Percentiles rank a stretch among this genome's conserved stretches.
Evolutionary conservation across 2,113 vertebrate species (phyloP).

Genomic region (Piaya cayana): DNA sequence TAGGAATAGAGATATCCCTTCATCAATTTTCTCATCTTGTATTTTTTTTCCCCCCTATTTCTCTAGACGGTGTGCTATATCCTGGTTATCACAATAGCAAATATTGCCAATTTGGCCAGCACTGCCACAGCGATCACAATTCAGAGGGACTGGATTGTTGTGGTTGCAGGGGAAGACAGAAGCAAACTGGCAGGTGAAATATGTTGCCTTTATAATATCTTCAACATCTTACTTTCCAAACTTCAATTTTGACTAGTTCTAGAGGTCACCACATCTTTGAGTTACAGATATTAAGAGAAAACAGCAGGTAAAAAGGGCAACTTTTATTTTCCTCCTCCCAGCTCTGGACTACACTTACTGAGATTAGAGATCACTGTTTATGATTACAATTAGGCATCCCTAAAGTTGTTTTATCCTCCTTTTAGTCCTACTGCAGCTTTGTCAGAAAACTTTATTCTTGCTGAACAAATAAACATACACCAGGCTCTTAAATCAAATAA

Average conservation of each 20-base stretch:
- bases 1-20: neutral
- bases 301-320: neutral
- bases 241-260: neutral
- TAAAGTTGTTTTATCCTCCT: neutral
- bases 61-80: slow-evolving; percentile 92
- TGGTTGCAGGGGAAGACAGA: slow-evolving; percentile 94
- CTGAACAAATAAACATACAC: neutral
- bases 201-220: slow-evolving; percentile 26
- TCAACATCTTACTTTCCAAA: neutral
- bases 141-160: slow-evolving; percentile 98
- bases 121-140: slow-evolving; percentile 95
- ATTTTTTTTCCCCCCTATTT: neutral
- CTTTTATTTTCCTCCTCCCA: neutral
- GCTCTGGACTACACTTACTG: neutral
- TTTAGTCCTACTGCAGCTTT: neutral
- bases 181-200: slow-evolving; percentile 91
- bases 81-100: slow-evolving; percentile 94
- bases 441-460: neutral
- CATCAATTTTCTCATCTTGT: neutral
- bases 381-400: neutral
- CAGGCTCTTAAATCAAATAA: neutral
- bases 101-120: slow-evolving; percentile 96
- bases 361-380: neutral
- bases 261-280: neutral
- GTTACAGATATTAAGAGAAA: neutral